A percentile compares a stretch with the other conserved stretches of the same genome.
Evolutionary conservation across 1,140 invertebrate genomes (phyloP).

Genomic region (Polypedilum vanderplanki): DNA sequence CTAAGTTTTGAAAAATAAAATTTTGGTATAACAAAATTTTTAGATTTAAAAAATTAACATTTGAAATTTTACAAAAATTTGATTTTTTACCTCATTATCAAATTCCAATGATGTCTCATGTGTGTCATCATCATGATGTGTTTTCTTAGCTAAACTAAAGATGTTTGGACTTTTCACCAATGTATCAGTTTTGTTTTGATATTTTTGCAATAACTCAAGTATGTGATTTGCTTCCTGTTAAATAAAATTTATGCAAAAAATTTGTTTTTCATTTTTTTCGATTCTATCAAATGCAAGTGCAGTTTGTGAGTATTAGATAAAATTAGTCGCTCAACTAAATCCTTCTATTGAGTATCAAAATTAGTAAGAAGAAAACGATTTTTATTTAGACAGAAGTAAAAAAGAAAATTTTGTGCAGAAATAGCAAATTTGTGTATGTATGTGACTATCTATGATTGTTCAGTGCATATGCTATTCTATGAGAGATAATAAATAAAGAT

Average conservation of each 20-base stretch:
- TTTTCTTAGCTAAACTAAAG: slow-evolving; percentile 30
- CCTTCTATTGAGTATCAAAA: no score
- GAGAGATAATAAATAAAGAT: not conserved
- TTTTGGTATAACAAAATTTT: not conserved
- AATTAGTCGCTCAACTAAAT: no score
- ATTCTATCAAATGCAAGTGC: no score
- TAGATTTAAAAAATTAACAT: not conserved
- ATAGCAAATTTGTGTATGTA: no score
- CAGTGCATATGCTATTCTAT: not conserved
- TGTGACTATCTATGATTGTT: no score
- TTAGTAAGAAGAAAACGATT: no score
- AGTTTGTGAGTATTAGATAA: no score
- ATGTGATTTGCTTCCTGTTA: not conserved
- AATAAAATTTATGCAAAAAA: not conserved
- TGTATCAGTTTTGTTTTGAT: slow-evolving; percentile 29
- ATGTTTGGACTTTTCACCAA: slow-evolving; percentile 29
- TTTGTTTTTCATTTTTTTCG: no score
- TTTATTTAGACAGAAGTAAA: no score
- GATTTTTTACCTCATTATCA: slow-evolving; percentile 31
- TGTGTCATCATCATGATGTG: slow-evolving; percentile 21
- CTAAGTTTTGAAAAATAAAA: not conserved
- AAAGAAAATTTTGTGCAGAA: no score
- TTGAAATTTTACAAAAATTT: not conserved
- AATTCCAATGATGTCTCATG: slow-evolving; percentile 30
- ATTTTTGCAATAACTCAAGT: slow-evolving; percentile 29